Evolutionary conservation across 2,113 vertebrate species (phyloP), one percentile per base, ranked within the genome.

Genomic region (Siphamia tubifer): DNA sequence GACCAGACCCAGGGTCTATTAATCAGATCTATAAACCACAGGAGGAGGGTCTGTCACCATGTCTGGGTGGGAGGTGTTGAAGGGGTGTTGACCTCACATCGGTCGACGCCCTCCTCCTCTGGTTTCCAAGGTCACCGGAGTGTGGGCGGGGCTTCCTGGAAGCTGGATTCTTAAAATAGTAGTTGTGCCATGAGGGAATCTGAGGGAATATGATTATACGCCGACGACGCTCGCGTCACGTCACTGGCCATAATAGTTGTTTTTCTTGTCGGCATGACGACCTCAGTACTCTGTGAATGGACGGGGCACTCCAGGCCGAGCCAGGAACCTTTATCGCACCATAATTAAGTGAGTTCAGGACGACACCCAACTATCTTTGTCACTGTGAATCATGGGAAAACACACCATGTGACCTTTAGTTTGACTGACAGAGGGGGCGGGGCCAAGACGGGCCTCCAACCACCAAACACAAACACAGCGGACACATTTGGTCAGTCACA

Each of bases 181-280:
- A 62, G 6, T 5, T 64, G 63, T 35, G 44, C 63, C 68, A 55
- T 30, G 30, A 48, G 77, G 77, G 84, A 86, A 67, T 36, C 47
- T n/a, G 68, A 70, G 57, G 69, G 36, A 60, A 13, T 44, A 52
- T 86, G 79, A 85, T 86, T 87, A 89, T 38, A 79, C 13, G 61
- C 60, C n/a, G 44, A 77, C 56, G 70, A 67, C 30, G 67, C 70
- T 66, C 67, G 38, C 49, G 56, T 86, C 83, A 72, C 4, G 81
- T 82, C 73, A 69, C 60, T 82, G 63, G 74, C 76, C 72, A 82
- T 74, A 77, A 84, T 82, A 83, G 58, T 60, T 58, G 68, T 85
- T 83, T 77, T 72, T 44, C 55, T 80, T 62, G 56, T 39, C 66
- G 36, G 48, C 49, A 30, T 64, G 74, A 63, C 68, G 64, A 74